phyloP scores from a whole-genome alignment of 2,113 vertebrate species.

The Tragelaphus imberbis region DNA sequence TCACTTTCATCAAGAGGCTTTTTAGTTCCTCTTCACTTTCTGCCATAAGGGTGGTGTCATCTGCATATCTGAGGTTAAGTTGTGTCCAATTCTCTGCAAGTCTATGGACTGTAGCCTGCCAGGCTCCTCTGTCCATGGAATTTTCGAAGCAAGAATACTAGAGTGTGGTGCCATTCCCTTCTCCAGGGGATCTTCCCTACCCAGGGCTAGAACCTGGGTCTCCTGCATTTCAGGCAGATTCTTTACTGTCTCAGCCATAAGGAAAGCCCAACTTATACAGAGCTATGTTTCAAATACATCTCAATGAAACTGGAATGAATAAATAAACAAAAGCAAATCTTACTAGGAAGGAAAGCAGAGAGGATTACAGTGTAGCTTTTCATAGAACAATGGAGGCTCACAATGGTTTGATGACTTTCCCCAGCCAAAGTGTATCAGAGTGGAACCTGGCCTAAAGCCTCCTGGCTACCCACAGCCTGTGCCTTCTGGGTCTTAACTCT shows the following conservation, averaged over 20 bases:
- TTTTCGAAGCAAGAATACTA: not conserved
- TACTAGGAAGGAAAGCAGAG: not conserved
- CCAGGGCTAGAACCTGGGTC: not conserved
- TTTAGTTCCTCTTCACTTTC: too few relatives aligned
- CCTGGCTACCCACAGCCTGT: not conserved
- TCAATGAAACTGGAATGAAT: not conserved
- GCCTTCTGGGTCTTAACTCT: not conserved
- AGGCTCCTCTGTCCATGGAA: not conserved
- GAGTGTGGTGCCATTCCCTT: not conserved
- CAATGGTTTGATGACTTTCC: not conserved
- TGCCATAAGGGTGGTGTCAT: too few relatives aligned
- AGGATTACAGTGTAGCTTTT: not conserved
- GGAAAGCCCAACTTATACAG: not conserved
- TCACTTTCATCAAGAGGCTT: too few relatives aligned
- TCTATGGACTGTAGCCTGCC: not conserved
- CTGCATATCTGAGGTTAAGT: too few relatives aligned
- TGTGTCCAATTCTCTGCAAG: not conserved
- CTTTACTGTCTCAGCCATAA: not conserved
- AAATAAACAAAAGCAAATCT: not conserved
- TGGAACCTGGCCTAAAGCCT: not conserved
- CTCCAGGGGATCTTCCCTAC: not conserved
- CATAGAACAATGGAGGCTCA: not conserved
- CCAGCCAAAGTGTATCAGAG: not conserved
- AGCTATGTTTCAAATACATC: not conserved
- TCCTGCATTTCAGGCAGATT: not conserved